Percentiles rank a stretch among this genome's conserved stretches.
Conservation (phyloP, 2,888 invertebrate species). For the Candidula unifasciata region DNA sequence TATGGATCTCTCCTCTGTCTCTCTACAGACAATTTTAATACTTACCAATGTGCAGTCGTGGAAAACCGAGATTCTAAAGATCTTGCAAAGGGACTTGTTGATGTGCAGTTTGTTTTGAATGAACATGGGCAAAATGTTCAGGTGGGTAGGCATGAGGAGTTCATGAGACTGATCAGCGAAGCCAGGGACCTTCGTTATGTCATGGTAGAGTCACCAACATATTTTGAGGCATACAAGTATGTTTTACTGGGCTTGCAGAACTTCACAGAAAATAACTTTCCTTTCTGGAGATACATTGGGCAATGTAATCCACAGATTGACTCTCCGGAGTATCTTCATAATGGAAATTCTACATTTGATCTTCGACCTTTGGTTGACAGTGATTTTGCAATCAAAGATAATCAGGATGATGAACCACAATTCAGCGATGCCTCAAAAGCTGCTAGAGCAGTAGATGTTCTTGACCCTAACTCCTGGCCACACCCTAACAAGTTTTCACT, state of each 20-base stretch:
- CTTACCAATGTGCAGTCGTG: constrained; percentile 84
- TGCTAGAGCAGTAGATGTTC: constrained; percentile 21
- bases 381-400: constrained; percentile 54
- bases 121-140: constrained; percentile 34
- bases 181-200: constrained; percentile 66
- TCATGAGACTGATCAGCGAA: constrained; percentile 29
- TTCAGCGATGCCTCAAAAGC: constrained; percentile 22
- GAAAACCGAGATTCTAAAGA: constrained; percentile 62
- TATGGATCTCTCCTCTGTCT: constrained; percentile 87
- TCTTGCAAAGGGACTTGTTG: constrained; percentile 64
- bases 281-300: constrained; percentile 65
- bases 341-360: constrained; percentile 45
- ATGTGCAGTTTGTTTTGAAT: constrained; percentile 61
- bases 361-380: constrained; percentile 63
- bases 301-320: constrained; percentile 58
- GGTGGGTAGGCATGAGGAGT: constrained; percentile 38
- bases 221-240: constrained; percentile 89
- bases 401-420: constrained; percentile 17
- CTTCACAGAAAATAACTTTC: constrained; percentile 77
- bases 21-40: constrained; percentile 84
- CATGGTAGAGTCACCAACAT: constrained; percentile 88
- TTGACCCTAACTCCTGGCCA: constrained; percentile 62
- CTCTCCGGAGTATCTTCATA: constrained; percentile 61
- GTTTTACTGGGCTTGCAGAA: constrained; percentile 85
- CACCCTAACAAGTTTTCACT: constrained; percentile 52